phyloP scores from a whole-genome alignment of 37 sponge, comb jelly and placozoan genomes.

The Theonella swinhoei region DNA sequence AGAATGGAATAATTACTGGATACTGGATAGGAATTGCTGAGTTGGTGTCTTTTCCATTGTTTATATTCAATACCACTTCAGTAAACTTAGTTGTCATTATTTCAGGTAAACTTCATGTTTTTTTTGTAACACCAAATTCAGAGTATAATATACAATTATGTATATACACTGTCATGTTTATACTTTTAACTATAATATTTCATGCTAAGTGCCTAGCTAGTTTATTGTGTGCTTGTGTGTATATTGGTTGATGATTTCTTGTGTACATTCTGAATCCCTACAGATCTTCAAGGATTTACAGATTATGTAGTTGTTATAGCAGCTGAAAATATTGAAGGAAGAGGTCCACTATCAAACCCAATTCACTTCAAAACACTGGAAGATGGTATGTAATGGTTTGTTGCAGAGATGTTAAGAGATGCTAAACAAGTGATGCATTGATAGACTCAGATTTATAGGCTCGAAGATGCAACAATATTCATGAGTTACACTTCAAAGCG shows the following conservation, averaged over 20 bases:
- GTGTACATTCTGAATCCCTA: too few relatives aligned
- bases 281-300: background rate
- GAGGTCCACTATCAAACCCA: background rate
- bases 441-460: too few relatives aligned
- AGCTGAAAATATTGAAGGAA: background rate
- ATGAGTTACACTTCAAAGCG: too few relatives aligned
- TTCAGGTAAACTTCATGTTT: background rate
- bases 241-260: background rate
- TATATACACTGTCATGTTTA: too few relatives aligned
- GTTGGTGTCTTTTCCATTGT: background rate
- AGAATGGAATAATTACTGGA: background rate
- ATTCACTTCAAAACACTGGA: background rate
- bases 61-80: background rate
- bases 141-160: too few relatives aligned
- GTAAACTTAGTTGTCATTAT: background rate
- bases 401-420: too few relatives aligned
- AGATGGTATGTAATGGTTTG: background rate
- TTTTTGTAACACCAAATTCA: too few relatives aligned
- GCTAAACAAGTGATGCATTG: too few relatives aligned
- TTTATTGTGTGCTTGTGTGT: background rate
- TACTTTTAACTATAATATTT: too few relatives aligned
- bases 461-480: too few relatives aligned
- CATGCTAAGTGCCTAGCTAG: background rate
- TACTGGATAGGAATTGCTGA: background rate
- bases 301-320: background rate